Evolutionary conservation across 2,797 vertebrate species (phyloP).

Genomic region (Chelon auratus): DNA sequence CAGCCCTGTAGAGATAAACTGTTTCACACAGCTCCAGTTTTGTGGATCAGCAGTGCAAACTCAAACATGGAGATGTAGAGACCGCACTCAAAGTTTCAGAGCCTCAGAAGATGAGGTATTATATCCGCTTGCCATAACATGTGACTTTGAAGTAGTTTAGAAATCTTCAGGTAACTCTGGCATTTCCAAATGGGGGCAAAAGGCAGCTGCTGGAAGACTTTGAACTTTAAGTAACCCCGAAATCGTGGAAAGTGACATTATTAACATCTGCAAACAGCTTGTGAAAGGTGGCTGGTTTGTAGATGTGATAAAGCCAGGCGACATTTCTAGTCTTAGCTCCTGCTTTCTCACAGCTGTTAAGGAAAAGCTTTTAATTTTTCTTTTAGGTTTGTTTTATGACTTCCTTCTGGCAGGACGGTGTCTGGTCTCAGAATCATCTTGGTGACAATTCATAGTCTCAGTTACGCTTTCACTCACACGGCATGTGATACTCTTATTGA

Average conservation of each 20-base stretch:
- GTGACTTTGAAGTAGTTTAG: slow-evolving; percentile 41
- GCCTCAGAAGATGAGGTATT: slow-evolving; percentile 26
- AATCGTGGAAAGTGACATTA: slow-evolving; percentile 25
- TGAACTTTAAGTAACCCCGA: slow-evolving; percentile 41
- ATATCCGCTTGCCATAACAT: slow-evolving; percentile 24
- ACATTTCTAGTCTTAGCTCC: slow-evolving; percentile 3
- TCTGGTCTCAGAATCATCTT: slow-evolving; percentile 15
- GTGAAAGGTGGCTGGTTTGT: slow-evolving; percentile 21
- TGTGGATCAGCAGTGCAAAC: slow-evolving; percentile 18
- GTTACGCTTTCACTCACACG: slow-evolving; percentile 32
- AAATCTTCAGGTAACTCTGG: slow-evolving; percentile 36
- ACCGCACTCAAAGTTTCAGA: slow-evolving; percentile 8
- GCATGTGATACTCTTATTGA: slow-evolving; percentile 7
- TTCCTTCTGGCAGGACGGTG: slow-evolving; percentile 38
- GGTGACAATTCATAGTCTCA: slow-evolving; percentile 24
- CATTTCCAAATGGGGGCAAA: slow-evolving; percentile 24
- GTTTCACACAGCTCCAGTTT: slow-evolving; percentile 42
- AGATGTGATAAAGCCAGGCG: slow-evolving; percentile 1
- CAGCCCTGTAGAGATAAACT: slow-evolving; percentile 57
- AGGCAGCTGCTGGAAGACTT: slow-evolving; percentile 42
- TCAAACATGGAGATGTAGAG: slow-evolving; percentile 31
- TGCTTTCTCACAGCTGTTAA: slow-evolving; percentile 35
- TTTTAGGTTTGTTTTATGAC: slow-evolving; percentile 54
- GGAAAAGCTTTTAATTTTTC: slow-evolving; percentile 26
- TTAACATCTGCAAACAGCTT: slow-evolving; percentile 2